Evolutionary conservation across 2,797 vertebrate species (phyloP).

Genomic region (Scolopax rusticola): DNA sequence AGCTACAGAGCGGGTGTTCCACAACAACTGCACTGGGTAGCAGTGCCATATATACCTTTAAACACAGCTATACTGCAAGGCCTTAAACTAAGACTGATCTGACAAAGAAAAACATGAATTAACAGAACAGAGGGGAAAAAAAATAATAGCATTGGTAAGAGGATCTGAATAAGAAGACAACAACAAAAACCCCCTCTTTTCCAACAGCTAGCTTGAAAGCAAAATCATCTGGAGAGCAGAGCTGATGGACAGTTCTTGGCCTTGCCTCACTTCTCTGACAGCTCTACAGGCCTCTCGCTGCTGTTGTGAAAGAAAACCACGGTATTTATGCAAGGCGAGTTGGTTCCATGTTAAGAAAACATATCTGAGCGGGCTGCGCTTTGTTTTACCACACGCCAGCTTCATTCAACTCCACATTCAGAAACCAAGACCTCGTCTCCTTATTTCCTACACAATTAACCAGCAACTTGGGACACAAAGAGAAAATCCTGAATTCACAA

Average conservation of each 20-base stretch:
- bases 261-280: not conserved
- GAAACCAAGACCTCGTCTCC: not conserved
- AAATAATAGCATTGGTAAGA: not conserved
- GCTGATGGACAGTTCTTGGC: not conserved
- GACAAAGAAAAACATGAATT: not conserved
- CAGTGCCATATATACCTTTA: not conserved
- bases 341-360: constrained; percentile 59
- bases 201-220: not conserved
- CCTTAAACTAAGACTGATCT: not conserved
- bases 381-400: constrained; percentile 34
- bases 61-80: not conserved
- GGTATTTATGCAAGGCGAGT: constrained; percentile 46
- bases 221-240: not conserved
- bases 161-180: not conserved
- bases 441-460: not conserved
- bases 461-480: not conserved
- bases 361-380: not conserved
- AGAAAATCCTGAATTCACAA: not conserved
- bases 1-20: rapidly evolving
- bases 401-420: constrained; percentile 7
- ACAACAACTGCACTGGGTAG: not conserved
- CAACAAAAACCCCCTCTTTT: not conserved
- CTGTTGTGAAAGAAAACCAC: constrained; percentile 55
- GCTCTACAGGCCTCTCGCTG: not conserved
- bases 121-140: not conserved